Evolutionary conservation across 2,888 invertebrate species (phyloP).

Genomic region (Leucoptera coffeella): DNA sequence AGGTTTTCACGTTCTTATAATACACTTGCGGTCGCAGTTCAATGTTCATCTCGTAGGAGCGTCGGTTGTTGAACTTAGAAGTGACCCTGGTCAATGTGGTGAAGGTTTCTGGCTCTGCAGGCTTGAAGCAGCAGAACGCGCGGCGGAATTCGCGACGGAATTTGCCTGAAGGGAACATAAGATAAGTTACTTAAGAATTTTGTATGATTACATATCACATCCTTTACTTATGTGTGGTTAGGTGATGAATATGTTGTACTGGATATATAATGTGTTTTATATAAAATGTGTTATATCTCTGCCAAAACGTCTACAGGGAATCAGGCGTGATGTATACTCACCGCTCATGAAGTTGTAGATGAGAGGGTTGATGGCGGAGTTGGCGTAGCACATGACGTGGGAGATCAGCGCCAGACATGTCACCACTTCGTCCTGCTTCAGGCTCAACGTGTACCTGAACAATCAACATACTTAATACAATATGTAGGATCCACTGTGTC

Average conservation of each 20-base stretch:
- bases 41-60: slow-evolving; percentile 8
- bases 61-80: slow-evolving; percentile 12
- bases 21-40: slow-evolving; percentile 8
- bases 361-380: slow-evolving; percentile 85
- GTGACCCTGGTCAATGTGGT: slow-evolving; percentile 22
- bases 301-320: no score
- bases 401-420: slow-evolving; percentile 66
- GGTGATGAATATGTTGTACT: no score
- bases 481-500: no score
- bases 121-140: slow-evolving; percentile 32
- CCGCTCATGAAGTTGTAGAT: no score
- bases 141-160: slow-evolving; percentile 64
- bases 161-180: slow-evolving; percentile 53
- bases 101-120: slow-evolving; percentile 14
- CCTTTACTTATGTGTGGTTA: no score
- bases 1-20: slow-evolving; percentile 11
- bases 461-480: no score
- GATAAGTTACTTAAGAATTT: no score
- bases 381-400: slow-evolving; percentile 88
- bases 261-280: no score
- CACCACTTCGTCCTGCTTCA: slow-evolving; percentile 60
- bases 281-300: no score
- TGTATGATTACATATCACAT: no score
- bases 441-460: slow-evolving; percentile 55
- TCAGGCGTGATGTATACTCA: no score